Base-by-base conservation (phyloP, 2,888 invertebrate genomes). In the Argynnis bischoffii region DNA sequence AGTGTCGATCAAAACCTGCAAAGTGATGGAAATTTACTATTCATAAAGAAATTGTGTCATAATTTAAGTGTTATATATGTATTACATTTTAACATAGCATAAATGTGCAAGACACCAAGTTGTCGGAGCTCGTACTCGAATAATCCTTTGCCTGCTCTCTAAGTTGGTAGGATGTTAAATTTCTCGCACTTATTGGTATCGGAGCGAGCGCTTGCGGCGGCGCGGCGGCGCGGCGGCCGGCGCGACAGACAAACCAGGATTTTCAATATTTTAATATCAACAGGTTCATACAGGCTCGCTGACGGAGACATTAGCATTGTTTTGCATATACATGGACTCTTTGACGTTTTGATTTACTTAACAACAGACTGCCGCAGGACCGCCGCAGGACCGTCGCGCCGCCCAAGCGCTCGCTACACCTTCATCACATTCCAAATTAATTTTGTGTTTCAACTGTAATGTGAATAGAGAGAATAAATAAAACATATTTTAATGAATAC, bases 401-500 rank as follows among this genome's bases (percentile, higher is more conserved):
- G 54, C 26, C 35, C 57, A 21, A 21, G 64, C 54, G 50, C 41
- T 26, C 63, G 46, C 16, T 50, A 61, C 55, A 11, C 63, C 63
- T 67, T 68, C 64, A 51, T 69, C 75, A 81, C 84, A 83, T 83
- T 83, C 81, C 83, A 82, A 70, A 76, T 69, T 68, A 78, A 77
- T 79, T 82, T 81, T 80, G 74, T 81, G 79, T 80, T 80, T 72
- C 64, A 74, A n/a, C 72, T 64, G 74, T 16, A 72, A 69, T 57
- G 48, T 67, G 72, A 76, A 74, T 74, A 73, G 73, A 76, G 76
- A 83, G 81, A 83, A 81, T 78, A 84, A 81, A 82, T 77, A 79
- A 75, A 77, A 72, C 67, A 74, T 80, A 79, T 83, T 85, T 83
- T 79, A 81, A 80, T 78, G 78, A 81, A 81, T 79, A 79, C 31